Conservation (phyloP, 1,140 invertebrate genomes). For the Homalodisca vitripennis region DNA sequence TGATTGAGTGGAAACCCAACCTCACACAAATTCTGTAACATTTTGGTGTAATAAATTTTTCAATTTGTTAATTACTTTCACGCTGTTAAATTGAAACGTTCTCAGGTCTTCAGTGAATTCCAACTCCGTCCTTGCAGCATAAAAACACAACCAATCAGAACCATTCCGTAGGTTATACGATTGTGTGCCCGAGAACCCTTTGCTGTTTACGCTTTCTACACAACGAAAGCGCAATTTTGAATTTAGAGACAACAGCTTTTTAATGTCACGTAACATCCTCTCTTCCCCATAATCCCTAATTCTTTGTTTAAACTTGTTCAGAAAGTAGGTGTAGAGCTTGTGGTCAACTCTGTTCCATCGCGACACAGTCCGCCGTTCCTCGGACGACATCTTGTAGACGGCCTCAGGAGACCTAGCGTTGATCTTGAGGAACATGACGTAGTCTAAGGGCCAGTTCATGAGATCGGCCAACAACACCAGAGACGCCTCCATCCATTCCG, state of each 20-base stretch:
- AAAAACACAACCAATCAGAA: constrained; percentile 33
- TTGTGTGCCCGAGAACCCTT: constrained; percentile 37
- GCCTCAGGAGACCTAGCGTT: constrained; percentile 42
- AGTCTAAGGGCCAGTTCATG: constrained; percentile 52
- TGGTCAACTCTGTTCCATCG: constrained; percentile 44
- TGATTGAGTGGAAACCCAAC: too few relatives aligned
- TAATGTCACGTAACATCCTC: constrained; percentile 42
- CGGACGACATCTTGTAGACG: constrained; percentile 28
- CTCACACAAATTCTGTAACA: too few relatives aligned
- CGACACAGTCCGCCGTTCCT: constrained; percentile 33
- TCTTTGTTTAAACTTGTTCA: constrained; percentile 42
- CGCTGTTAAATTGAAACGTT: constrained; percentile 33
- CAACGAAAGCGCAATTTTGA: constrained; percentile 34
- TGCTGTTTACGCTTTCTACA: constrained; percentile 34
- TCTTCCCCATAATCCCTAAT: constrained; percentile 41
- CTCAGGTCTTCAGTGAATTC: constrained; percentile 36
- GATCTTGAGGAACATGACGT: constrained; percentile 49
- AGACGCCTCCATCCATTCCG: constrained; percentile 56
- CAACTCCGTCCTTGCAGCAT: constrained; percentile 36
- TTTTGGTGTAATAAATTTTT: too few relatives aligned
- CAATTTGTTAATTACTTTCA: too few relatives aligned
- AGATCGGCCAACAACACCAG: constrained; percentile 51
- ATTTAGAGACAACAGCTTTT: constrained; percentile 38
- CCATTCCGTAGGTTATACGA: constrained; percentile 36
- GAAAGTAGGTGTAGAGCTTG: constrained; percentile 46